Base-by-base conservation (phyloP, 2,797 vertebrate genomes). In the Acipenser oxyrinchus region DNA sequence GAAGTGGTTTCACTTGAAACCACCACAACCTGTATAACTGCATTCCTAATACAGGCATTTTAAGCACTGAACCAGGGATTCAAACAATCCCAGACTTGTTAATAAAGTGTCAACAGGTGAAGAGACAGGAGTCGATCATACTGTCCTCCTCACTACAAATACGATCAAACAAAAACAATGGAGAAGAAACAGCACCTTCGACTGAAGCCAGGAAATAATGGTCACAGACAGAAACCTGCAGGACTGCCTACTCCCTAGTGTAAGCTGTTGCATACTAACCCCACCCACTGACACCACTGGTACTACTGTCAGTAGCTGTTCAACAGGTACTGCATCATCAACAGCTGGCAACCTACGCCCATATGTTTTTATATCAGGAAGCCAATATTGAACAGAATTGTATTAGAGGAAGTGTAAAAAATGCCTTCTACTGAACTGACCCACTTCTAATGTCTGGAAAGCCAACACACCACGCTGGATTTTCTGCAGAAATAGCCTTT, bases 1-100 rank as follows among this genome's bases (percentile, higher is more conserved):
- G 60, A 61, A 75, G 60, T 69, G 76, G 86, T 87, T 87, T 85
- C 79, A 80, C 71, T 75, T 73, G 63, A 72, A 88, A 87, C 87
- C 75, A 66, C 78, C 78, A 82, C 71, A 83, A 89, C 88, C 82
- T 81, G 87, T 82, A 78, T 76, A 70, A 60, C 75, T 71, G 72
- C 73, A 74, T 73, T 75, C 65, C 69, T 63, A 63, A 78, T 77
- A 81, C 81, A 81, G 78, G 78, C 65, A 66, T 66, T 66, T n/a
- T 51, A 37, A 37, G 23, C 23, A n/a, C 52, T 55, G 52, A 55
- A 9, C 52, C 52, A 3, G 12, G 52, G 8, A 55, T 55, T 55
- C 52, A 55, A 55, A 55, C 52, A 55, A 55, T 9, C 52, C 52
- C 9, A 9, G 12, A 55, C 52, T n/a, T 55, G 52, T 55, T 9